Conservation (phyloP, 2,113 vertebrate species). For the Genyomyrus donnyi region DNA sequence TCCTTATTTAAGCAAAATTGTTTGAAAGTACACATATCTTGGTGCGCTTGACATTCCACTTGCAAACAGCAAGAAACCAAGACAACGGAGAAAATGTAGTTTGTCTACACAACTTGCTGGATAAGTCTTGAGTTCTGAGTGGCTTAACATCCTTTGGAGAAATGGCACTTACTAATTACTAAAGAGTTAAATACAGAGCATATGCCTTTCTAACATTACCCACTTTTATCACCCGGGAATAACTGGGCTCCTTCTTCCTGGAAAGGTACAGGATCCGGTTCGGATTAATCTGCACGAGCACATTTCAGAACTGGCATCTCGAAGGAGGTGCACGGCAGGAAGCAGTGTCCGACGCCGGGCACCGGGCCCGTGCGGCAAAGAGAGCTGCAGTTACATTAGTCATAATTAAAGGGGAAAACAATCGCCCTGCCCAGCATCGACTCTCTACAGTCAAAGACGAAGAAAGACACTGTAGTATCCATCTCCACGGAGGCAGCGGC, state of each 20-base stretch:
- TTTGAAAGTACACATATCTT: not conserved
- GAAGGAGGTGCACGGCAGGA: not conserved
- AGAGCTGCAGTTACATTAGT: not conserved
- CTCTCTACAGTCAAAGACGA: constrained; percentile 22
- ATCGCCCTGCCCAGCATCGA: not conserved
- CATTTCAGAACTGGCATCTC: not conserved
- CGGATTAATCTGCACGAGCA: not conserved
- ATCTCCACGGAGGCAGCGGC: not conserved
- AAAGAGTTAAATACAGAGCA: not conserved
- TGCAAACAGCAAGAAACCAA: not conserved
- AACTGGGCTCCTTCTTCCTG: not conserved
- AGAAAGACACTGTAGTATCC: not conserved
- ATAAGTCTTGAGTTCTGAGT: not conserved
- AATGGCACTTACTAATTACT: constrained; percentile 5
- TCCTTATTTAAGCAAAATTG: not conserved
- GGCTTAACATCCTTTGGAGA: not conserved
- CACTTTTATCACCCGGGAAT: not conserved
- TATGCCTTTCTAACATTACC: not conserved
- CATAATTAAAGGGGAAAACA: not conserved
- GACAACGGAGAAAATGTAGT: not conserved
- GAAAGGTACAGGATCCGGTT: not conserved
- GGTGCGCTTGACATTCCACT: not conserved
- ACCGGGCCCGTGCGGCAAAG: not conserved
- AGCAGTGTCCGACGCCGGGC: not conserved
- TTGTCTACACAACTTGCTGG: not conserved